Evolutionary conservation across 2,888 invertebrate species (phyloP).

Genomic region (Cataglyphis altisquamis): DNA sequence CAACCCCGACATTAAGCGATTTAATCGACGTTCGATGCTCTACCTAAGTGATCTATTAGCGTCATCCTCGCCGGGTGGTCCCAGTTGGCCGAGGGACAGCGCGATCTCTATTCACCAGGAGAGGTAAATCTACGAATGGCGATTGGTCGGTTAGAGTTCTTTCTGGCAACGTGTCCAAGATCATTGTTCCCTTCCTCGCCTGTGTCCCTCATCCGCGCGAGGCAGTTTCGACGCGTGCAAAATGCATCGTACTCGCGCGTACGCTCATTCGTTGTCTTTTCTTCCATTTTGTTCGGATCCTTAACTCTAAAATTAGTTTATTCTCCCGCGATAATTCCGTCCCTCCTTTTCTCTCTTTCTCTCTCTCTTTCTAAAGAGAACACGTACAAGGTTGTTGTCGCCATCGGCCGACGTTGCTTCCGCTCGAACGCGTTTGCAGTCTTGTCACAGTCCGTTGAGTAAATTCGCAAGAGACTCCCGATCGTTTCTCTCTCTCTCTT

Average conservation of each 20-base stretch:
- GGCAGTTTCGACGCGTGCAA: conserved; percentile 7
- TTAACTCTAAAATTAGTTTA: conserved; percentile 72
- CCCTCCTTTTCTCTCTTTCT: conserved; percentile 40
- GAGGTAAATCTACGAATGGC: conserved; percentile 51
- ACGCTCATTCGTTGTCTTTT: conserved; percentile 55
- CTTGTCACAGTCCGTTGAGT: conserved; percentile 49
- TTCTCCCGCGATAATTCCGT: conserved; percentile 23
- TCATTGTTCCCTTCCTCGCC: conserved; percentile 51
- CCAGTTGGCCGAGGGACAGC: conserved; percentile 66
- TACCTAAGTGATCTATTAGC: conserved; percentile 65
- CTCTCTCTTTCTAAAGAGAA: background rate
- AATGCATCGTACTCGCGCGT: conserved; percentile 58
- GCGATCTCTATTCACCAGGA: conserved; percentile 71
- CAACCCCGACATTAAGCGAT: conserved; percentile 45
- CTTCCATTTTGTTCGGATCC: conserved; percentile 61
- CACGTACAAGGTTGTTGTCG: conserved; percentile 29
- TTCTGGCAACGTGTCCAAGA: conserved; percentile 69
- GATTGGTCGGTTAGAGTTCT: conserved; percentile 66
- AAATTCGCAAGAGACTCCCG: conserved; percentile 44
- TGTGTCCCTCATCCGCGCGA: background rate
- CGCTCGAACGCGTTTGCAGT: conserved; percentile 51
- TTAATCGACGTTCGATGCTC: conserved; percentile 37
- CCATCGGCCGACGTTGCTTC: conserved; percentile 19
- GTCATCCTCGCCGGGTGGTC: conserved; percentile 56
- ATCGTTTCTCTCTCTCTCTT: conserved; percentile 19